Evolutionary conservation across 2,888 invertebrate genomes (phyloP).

Genomic region (Acleris holmiana): DNA sequence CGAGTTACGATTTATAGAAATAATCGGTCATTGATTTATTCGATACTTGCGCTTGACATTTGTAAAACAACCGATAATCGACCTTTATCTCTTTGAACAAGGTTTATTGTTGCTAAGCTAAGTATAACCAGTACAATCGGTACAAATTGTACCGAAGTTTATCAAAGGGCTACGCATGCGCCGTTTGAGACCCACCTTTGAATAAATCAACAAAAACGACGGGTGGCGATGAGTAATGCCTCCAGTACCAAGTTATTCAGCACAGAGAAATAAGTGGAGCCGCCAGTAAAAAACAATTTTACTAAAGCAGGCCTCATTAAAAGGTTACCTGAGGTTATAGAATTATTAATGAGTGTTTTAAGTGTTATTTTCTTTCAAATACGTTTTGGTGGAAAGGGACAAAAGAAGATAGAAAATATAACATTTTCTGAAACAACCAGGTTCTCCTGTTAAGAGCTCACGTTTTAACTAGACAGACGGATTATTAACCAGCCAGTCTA

Average conservation of each 20-base stretch:
- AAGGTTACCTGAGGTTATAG: no score
- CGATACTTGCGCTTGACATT: slow-evolving; percentile 47
- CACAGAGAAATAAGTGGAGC: slow-evolving; percentile 53
- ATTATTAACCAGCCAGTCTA: no score
- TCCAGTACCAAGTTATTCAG: slow-evolving; percentile 61
- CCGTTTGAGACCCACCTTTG: slow-evolving; percentile 74
- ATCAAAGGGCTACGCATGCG: slow-evolving; percentile 73
- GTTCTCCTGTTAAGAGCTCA: no score
- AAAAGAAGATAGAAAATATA: no score
- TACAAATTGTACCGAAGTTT: slow-evolving; percentile 78
- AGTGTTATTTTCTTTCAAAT: no score
- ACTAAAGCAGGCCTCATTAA: no score
- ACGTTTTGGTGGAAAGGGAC: no score
- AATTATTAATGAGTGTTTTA: no score
- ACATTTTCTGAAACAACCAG: no score
- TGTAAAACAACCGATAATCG: slow-evolving; percentile 34
- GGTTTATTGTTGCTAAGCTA: slow-evolving; percentile 45
- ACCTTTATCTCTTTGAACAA: slow-evolving; percentile 41
- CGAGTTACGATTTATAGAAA: slow-evolving; percentile 83
- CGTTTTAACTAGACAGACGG: no score
- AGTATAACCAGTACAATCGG: slow-evolving; percentile 49
- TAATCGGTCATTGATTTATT: slow-evolving; percentile 81
- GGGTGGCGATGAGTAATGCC: slow-evolving; percentile 79
- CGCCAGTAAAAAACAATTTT: background rate
- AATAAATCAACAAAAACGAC: slow-evolving; percentile 84